A percentile compares a stretch with the other conserved stretches of the same genome.
phyloP scores from a whole-genome alignment of 2,113 vertebrate species.

The Halcyon senegalensis region DNA sequence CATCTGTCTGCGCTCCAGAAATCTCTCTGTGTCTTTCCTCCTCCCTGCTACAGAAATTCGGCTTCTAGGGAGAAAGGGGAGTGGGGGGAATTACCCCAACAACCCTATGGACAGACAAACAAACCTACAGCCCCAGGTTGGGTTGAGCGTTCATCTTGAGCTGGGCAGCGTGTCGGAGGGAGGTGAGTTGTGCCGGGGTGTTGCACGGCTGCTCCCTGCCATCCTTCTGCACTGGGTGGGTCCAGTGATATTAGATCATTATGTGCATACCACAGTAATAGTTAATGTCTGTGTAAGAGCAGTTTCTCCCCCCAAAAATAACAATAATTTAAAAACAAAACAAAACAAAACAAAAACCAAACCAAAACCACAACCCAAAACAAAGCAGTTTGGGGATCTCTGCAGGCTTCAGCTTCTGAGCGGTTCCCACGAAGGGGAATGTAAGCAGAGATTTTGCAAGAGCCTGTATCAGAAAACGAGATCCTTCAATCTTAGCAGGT shows the following conservation, averaged over 20 bases:
- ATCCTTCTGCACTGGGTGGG: background rate
- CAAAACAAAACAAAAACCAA: background rate
- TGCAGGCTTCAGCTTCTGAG: background rate
- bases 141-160: background rate
- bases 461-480: background rate
- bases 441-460: background rate
- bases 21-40: background rate
- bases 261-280: background rate
- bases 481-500: background rate
- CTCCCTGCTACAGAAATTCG: background rate
- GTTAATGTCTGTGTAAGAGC: background rate
- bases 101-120: background rate
- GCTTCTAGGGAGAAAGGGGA: background rate
- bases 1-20: background rate
- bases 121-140: background rate
- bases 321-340: background rate
- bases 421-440: background rate
- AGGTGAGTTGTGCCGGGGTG: background rate
- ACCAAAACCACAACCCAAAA: background rate
- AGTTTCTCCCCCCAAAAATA: background rate
- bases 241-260: background rate
- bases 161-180: fast-evolving
- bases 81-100: background rate
- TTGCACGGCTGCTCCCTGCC: background rate
- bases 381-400: background rate